Evolutionary conservation across 1,140 invertebrate species (phyloP).

Genomic region (Pseudomyrmex pallidus): DNA sequence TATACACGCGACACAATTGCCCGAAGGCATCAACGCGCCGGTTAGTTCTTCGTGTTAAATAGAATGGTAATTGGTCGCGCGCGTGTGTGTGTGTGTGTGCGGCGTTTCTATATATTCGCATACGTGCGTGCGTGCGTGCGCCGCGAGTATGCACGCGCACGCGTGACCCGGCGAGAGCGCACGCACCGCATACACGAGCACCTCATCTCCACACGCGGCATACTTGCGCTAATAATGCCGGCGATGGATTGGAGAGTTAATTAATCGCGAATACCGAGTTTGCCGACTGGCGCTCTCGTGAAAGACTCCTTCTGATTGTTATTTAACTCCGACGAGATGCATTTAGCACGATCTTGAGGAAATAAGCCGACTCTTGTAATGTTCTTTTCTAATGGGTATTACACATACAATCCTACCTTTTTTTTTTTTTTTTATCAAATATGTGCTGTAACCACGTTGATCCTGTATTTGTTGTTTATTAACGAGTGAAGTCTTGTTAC

Average conservation of each 20-base stretch:
- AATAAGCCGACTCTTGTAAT: background rate
- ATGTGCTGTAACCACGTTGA: background rate
- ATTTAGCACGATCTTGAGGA: background rate
- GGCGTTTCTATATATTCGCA: too few species aligned
- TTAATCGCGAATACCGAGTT: constrained; percentile 62
- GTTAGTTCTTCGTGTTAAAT: constrained; percentile 61
- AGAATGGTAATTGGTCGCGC: constrained; percentile 61
- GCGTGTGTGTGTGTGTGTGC: constrained; percentile 46
- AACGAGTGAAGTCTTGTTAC: background rate
- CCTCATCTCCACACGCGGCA: constrained; percentile 9
- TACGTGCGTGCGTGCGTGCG: constrained; percentile 37
- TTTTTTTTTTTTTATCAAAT: constrained; percentile 1
- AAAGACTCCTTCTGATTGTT: constrained; percentile 49
- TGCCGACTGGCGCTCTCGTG: constrained; percentile 8
- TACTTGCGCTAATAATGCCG: constrained; percentile 52
- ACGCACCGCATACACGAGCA: background rate
- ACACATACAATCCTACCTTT: background rate
- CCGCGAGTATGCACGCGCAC: constrained; percentile 6
- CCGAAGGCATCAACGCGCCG: constrained; percentile 25
- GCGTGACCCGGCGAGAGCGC: background rate
- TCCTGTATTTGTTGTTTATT: background rate
- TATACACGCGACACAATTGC: constrained; percentile 53
- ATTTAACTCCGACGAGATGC: constrained; percentile 31
- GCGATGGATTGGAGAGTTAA: constrained; percentile 59
- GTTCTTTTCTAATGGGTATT: too few species aligned